A percentile compares a stretch with the other conserved stretches of the same genome.
Conservation (phyloP, 2,888 invertebrate species). For the Euplagia quadripunctaria region DNA sequence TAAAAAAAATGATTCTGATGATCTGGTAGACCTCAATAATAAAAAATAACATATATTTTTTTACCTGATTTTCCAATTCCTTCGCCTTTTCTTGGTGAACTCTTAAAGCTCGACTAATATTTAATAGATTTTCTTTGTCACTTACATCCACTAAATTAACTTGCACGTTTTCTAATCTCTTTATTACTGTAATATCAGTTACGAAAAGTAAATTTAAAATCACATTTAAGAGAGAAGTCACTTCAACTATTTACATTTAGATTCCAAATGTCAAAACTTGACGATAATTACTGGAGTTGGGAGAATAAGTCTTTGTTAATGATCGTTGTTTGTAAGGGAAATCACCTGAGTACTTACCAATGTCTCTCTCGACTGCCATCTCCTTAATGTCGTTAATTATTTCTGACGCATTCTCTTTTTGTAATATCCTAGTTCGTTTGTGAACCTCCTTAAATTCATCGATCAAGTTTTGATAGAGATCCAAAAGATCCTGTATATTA, state of each 20-base stretch:
- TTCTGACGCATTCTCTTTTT: slow-evolving; percentile 91
- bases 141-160: slow-evolving; percentile 89
- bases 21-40: background rate
- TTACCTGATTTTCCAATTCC: slow-evolving; percentile 81
- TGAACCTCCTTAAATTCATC: slow-evolving; percentile 94
- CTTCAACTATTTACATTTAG: slow-evolving; percentile 29
- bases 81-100: slow-evolving; percentile 84
- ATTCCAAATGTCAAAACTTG: slow-evolving; percentile 53
- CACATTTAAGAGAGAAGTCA: slow-evolving; percentile 26
- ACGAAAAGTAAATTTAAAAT: slow-evolving; percentile 11
- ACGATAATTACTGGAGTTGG: slow-evolving; percentile 49
- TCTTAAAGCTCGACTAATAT: slow-evolving; percentile 81
- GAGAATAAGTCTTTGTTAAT: slow-evolving; percentile 47
- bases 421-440: slow-evolving; percentile 89
- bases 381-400: slow-evolving; percentile 94
- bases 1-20: background rate
- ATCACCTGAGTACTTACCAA: slow-evolving; percentile 84
- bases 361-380: slow-evolving; percentile 95
- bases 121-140: slow-evolving; percentile 89
- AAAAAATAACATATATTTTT: background rate
- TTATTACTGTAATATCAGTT: slow-evolving; percentile 76
- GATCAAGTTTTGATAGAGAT: slow-evolving; percentile 91
- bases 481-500: slow-evolving; percentile 90
- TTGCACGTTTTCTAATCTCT: slow-evolving; percentile 83
- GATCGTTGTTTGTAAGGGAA: slow-evolving; percentile 80